Evolutionary conservation across 2,113 vertebrate species (phyloP), one percentile per base, ranked within the genome.

Genomic region (Sinocyclocheilus anophthalmus): DNA sequence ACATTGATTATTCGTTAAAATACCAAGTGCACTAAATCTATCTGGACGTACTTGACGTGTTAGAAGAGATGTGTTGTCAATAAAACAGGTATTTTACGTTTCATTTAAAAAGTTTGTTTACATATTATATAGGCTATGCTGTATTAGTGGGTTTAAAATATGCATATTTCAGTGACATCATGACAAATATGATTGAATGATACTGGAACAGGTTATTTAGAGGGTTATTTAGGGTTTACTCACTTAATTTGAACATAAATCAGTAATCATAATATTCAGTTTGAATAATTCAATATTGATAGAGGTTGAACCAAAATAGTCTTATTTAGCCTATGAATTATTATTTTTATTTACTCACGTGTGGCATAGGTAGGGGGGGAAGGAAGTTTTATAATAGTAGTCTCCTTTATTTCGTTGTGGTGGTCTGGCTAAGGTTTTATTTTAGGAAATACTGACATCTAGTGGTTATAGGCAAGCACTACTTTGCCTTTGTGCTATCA

Each of bases 1-100:
- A 10, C 89, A 92, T 92, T 81, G 91, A 94, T 93, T 93, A 91
- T 87, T 86, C 78, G 79, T 85, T 33, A 87, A 82, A 87, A 76
- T 73, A 81, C 87, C 85, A 85, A 87, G 18, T 85, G 16, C 76
- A 89, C 75, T 89, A 63, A 84, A 88, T 11, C 80, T 79, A n/a
- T 70, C 48, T 70, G 39, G 13, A 61, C 33, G 7, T 45, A 42
- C 42, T 14, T 61, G 33, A 42, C 22, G 77, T 55, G 3, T 20
- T 65, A 30, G 42, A 69, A 50, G 37, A 26, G 13, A 22, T 67
- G 59, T 45, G 59, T 20, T 33, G 57, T 4, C 53, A 16, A 22
- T 61, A 57, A 59, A 61, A 63, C 20, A 75, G 45, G 24, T 75
- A 48, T 24, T 48, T 48, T 6, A 26, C 4, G 39, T 24, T 76